Evolutionary conservation across 2,113 vertebrate genomes (phyloP), one percentile per base, ranked within the genome.

Genomic region (Paradisaea rubra): DNA sequence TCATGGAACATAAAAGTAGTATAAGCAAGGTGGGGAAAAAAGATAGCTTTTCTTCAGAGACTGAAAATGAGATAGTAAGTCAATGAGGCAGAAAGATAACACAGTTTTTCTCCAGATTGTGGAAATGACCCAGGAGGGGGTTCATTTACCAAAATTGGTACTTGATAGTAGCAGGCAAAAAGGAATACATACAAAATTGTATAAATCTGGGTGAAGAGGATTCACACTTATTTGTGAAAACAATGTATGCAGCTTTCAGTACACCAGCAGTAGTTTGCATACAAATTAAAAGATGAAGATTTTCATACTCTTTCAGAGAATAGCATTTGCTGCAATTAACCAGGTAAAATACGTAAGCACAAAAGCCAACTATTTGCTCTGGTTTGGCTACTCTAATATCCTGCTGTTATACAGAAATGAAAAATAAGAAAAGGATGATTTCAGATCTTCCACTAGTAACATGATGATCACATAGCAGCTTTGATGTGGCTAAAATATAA

Each of bases 71-170:
- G 85, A 94, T 31, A 87, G 81, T 77, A 95, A 95, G 89, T 86
- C 93, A 94, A 96, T 94, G 94, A 95, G 88, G 91, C 91, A 94
- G 93, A 95, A 94, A 96, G 96, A 94, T 91, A 95, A 96, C 93
- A 95, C 65, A 86, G 89, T 82, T 94, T 85, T 91, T 63, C 84
- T 93, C 89, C 93, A 89, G 81, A 76, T 81, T 89, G 91, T 88
- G 47, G 57, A 85, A 95, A 91, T 66, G 27, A 89, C 91, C 85
- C 79, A 94, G 76, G 59, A 94, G 89, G 78, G 57, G 63, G 45
- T 30, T 86, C 88, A 86, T 93, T 95, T 95, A 93, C 90, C 72
- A 95, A 41, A 94, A 96, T 64, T 79, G 77, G 56, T 49, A 45
- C 49, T 84, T 91, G 72, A 89, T 44, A 64, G 77, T 45, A 86